A percentile compares a stretch with the other conserved stretches of the same genome.
Evolutionary conservation across 2,888 invertebrate genomes (phyloP).

Genomic region (Drepanosiphum platanoidis): DNA sequence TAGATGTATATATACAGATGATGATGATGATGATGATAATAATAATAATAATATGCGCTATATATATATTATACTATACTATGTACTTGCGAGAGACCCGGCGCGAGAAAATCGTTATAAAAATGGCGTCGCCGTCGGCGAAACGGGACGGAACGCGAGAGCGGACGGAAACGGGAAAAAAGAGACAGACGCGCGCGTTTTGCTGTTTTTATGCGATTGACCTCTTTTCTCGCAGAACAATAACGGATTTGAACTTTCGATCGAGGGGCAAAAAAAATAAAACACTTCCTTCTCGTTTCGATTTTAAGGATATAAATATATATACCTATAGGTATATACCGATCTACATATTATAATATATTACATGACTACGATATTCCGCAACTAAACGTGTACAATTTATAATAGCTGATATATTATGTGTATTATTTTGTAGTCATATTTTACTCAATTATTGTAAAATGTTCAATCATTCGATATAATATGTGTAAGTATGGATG

Average conservation of each 20-base stretch:
- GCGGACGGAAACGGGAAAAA: conserved; percentile 6
- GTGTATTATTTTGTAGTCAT: too few relatives aligned
- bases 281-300: background rate
- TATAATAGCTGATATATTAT: too few relatives aligned
- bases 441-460: too few relatives aligned
- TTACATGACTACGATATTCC: too few relatives aligned
- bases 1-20: background rate
- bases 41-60: background rate
- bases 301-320: background rate
- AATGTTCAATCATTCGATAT: too few relatives aligned
- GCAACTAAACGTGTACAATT: too few relatives aligned
- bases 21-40: background rate
- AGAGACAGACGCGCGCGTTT: background rate
- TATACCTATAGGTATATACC: too few relatives aligned
- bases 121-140: conserved; percentile 36
- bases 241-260: conserved; percentile 24
- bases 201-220: conserved; percentile 26
- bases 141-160: conserved; percentile 19
- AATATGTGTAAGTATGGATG: too few relatives aligned
- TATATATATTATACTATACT: background rate
- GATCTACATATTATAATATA: too few relatives aligned
- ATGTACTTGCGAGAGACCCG: background rate
- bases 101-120: conserved; percentile 46
- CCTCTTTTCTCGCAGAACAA: conserved; percentile 16
- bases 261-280: background rate